These are phyloP conservation scores for Dendrocincla tyrannina DNA, from an alignment of 2,797 vertebrate species.

Conservation along the genomic window DNA sequence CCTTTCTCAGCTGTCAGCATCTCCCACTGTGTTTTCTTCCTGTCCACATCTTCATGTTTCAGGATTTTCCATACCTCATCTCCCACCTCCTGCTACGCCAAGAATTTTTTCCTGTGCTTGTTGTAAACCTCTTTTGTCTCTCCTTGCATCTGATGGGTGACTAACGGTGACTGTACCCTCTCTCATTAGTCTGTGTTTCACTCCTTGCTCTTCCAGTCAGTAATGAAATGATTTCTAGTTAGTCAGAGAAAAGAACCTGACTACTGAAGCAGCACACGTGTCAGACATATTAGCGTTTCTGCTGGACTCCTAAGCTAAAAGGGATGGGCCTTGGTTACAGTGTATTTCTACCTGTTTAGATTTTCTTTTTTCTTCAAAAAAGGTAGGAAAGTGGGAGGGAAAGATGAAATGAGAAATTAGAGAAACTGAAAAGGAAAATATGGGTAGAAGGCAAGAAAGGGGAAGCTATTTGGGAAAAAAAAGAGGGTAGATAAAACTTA, in stretches of 20 bases:
- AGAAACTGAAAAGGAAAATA: background rate
- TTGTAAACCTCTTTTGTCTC: background rate
- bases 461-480: background rate
- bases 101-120: background rate
- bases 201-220: background rate
- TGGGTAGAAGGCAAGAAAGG: background rate
- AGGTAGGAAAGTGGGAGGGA: background rate
- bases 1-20: background rate
- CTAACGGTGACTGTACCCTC: background rate
- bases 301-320: background rate
- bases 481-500: background rate
- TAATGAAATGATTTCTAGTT: background rate
- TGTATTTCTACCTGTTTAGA: background rate
- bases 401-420: background rate
- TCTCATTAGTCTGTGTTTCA: background rate
- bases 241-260: background rate
- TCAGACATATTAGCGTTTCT: background rate
- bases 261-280: background rate
- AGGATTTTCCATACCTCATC: background rate
- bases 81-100: accelerated
- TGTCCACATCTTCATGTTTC: background rate
- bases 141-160: background rate
- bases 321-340: background rate
- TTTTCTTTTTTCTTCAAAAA: background rate
- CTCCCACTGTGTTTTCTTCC: background rate